Evolutionary conservation across 2,797 vertebrate species (phyloP), one percentile per base, ranked within the genome.

Genomic region (Xenopus petersii): DNA sequence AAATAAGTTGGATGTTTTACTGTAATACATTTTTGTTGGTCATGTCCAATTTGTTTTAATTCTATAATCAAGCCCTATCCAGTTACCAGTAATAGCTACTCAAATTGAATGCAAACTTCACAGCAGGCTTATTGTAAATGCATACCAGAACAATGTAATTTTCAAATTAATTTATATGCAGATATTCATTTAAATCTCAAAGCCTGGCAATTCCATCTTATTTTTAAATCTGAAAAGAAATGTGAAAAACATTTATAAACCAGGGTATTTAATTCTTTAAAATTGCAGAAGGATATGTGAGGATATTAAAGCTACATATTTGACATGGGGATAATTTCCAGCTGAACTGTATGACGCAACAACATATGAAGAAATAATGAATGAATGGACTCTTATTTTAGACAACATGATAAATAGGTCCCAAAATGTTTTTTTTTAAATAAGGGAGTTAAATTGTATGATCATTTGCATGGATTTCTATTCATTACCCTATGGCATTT

Each of bases 121-220:
- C 48, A 51, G 65, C 48, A 55, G 66, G 33, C 15, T 36, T 56
- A 68, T 68, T 36, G 13, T 55, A 36, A 55, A 55, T 33, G 49
- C 30, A n/a, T 5, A 49, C 26, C 26, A 56, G 54, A 36, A 26
- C 21, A 55, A 55, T 56, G 51, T 55, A 55, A 30, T 68, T 56
- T 36, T 12, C 26, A 68, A 42, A 68, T 68, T 55, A 56, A 68
- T 68, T 68, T 68, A 55, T 56, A 56, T 68, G 66, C 30, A 68
- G 51, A 68, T 56, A 56, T 68, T 68, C 30, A 55, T 68, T 49
- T 68, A 68, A 68, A 68, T 56, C 51, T 56, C 66, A 68, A 68
- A 68, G 66, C 30, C 66, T 56, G 51, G 16, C 55, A 68, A 56
- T n/a, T 30, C 51, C 66, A 55, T 68, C 66, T 56, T 49, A 56